These are phyloP conservation scores for Nannoperca obscura DNA, from an alignment of 2,797 vertebrate species.

Conservation along the genomic window DNA sequence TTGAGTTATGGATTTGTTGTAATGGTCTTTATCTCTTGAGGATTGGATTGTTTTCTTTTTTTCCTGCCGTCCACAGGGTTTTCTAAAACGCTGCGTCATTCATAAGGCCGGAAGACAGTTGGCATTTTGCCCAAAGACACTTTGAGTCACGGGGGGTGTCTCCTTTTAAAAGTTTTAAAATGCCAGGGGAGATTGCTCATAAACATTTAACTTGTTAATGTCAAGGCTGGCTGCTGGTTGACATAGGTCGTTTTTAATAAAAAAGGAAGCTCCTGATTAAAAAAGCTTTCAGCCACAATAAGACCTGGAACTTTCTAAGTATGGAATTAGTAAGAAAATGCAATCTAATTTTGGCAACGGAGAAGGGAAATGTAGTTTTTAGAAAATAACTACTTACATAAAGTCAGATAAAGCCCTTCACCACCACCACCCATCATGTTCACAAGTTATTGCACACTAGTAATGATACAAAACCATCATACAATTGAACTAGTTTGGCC, in stretches of 20 bases:
- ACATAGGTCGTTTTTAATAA: background rate
- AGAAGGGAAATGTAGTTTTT: background rate
- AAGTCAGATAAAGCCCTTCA: too few relatives aligned
- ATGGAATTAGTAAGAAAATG: slow-evolving; percentile 12
- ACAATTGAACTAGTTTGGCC: too few relatives aligned
- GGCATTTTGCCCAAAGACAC: slow-evolving; percentile 26
- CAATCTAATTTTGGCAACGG: background rate
- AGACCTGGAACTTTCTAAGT: background rate
- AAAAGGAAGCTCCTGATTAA: slow-evolving; percentile 45
- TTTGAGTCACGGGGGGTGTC: background rate
- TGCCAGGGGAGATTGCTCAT: slow-evolving; percentile 5
- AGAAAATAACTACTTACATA: background rate
- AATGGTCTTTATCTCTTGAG: slow-evolving; percentile 34
- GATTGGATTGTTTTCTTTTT: background rate
- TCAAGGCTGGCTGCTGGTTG: slow-evolving; percentile 4
- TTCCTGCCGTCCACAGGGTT: slow-evolving; percentile 8
- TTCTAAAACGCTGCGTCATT: slow-evolving; percentile 52
- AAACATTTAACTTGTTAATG: slow-evolving; percentile 39
- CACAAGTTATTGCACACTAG: too few relatives aligned
- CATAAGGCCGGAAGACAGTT: slow-evolving; percentile 4
- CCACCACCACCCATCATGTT: too few relatives aligned
- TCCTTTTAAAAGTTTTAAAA: slow-evolving; percentile 28
- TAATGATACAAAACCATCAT: too few relatives aligned
- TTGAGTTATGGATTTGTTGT: slow-evolving; percentile 54
- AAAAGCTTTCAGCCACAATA: slow-evolving; percentile 5